Evolutionary conservation across 1,140 invertebrate genomes (phyloP).

Genomic region (Cylas formicarius): DNA sequence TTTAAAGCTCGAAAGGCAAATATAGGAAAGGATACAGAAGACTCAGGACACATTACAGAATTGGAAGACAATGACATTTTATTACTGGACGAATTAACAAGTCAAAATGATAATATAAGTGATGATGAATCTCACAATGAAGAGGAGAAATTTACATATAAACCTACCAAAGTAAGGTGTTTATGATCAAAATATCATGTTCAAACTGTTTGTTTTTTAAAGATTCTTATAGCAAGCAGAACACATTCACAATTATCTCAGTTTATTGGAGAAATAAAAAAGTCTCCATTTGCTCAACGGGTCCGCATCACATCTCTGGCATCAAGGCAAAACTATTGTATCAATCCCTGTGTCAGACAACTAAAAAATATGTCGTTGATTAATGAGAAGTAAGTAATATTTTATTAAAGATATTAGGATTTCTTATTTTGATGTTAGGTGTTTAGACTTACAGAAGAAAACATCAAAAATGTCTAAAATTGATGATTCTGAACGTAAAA

Average conservation of each 20-base stretch:
- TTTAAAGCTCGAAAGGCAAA: slow-evolving; percentile 31
- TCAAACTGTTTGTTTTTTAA: slow-evolving; percentile 36
- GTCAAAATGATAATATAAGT: slow-evolving; percentile 13
- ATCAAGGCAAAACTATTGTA: slow-evolving; percentile 88
- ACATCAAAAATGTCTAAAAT: slow-evolving; percentile 48
- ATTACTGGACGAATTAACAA: slow-evolving; percentile 36
- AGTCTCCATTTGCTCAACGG: slow-evolving; percentile 67
- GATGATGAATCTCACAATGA: slow-evolving; percentile 20
- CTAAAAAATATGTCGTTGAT: slow-evolving; percentile 75
- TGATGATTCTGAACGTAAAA: slow-evolving; percentile 55
- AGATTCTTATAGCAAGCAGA: slow-evolving; percentile 91
- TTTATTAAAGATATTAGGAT: background rate
- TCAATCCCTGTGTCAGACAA: slow-evolving; percentile 74
- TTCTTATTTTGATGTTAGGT: slow-evolving; percentile 45
- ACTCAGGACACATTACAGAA: slow-evolving; percentile 1
- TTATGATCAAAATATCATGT: slow-evolving; percentile 5
- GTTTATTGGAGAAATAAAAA: slow-evolving; percentile 85
- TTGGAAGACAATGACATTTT: slow-evolving; percentile 31
- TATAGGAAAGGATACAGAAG: slow-evolving; percentile 23
- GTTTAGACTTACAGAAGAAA: slow-evolving; percentile 81
- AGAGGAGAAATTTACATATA: slow-evolving; percentile 37
- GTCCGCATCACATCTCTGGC: slow-evolving; percentile 77
- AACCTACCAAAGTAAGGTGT: slow-evolving; percentile 40
- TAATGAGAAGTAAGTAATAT: slow-evolving; percentile 71
- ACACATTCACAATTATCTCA: slow-evolving; percentile 96